Conservation (phyloP, 2,888 invertebrate species). For the Pachydiplax longipennis region DNA sequence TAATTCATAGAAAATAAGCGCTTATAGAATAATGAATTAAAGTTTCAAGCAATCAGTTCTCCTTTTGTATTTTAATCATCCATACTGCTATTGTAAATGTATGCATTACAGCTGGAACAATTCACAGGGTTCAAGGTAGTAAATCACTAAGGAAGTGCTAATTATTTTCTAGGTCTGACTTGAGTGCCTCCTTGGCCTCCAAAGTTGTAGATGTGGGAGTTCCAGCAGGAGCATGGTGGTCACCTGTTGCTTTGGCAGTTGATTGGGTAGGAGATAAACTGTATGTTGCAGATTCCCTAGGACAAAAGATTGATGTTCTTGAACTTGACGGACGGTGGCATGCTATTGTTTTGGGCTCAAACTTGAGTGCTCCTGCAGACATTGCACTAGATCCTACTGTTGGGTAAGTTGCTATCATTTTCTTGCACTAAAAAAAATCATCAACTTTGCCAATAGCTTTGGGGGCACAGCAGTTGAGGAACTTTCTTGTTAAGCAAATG, state of each 20-base stretch:
- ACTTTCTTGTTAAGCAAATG: too few species aligned
- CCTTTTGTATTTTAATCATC: too few species aligned
- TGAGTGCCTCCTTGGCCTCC: slow-evolving; percentile 9
- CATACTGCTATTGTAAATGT: too few species aligned
- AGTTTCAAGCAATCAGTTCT: too few species aligned
- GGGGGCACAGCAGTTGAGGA: too few species aligned
- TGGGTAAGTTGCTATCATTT: slow-evolving; percentile 64
- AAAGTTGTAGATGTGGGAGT: slow-evolving; percentile 47
- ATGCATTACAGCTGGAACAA: too few species aligned
- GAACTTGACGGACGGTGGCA: slow-evolving; percentile 87
- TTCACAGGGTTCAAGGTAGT: too few species aligned
- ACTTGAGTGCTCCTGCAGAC: slow-evolving; percentile 89
- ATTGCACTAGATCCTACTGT: slow-evolving; percentile 91
- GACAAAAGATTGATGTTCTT: slow-evolving; percentile 93
- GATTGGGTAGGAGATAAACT: slow-evolving; percentile 98
- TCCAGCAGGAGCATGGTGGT: slow-evolving; percentile 64
- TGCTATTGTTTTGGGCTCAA: slow-evolving; percentile 89
- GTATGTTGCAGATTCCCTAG: slow-evolving; percentile 91
- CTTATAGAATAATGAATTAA: too few species aligned
- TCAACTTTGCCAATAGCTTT: too few species aligned
- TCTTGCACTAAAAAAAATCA: neutral
- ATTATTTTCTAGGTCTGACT: neutral
- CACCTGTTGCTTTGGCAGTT: slow-evolving; percentile 89
- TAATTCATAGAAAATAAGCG: too few species aligned
- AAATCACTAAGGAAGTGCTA: too few species aligned